A percentile compares a stretch with the other conserved stretches of the same genome.
Evolutionary conservation across 2,113 vertebrate genomes (phyloP).

Genomic region (Tragelaphus strepsiceros): DNA sequence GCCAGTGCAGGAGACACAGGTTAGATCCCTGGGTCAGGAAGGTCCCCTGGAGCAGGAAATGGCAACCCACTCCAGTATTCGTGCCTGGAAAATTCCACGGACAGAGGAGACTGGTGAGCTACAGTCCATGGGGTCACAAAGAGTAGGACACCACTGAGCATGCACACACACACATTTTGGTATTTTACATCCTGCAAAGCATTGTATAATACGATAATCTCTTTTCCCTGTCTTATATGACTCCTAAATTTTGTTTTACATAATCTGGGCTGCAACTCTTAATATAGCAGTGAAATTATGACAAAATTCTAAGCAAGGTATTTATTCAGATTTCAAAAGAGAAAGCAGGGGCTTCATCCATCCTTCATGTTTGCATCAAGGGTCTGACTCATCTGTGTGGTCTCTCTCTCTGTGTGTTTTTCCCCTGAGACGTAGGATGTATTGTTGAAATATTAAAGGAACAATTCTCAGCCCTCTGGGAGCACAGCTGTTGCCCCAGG

Average conservation of each 20-base stretch:
- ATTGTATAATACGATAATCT: constrained; percentile 26
- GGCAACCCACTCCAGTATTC: background rate
- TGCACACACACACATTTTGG: background rate
- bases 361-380: background rate
- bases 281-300: background rate
- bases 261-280: background rate
- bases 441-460: background rate
- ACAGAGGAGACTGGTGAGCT: background rate
- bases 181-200: constrained; percentile 37
- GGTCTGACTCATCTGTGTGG: background rate
- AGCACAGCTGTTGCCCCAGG: background rate
- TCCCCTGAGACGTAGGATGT: too few species aligned
- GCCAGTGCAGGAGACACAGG: background rate
- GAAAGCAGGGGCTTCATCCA: background rate
- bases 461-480: background rate
- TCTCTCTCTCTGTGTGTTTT: background rate
- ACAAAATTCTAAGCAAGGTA: background rate
- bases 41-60: background rate
- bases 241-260: constrained; percentile 19
- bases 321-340: background rate
- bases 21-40: background rate
- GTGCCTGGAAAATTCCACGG: background rate
- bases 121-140: background rate
- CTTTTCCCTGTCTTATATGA: background rate
- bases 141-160: background rate